Evolutionary conservation across 2,797 vertebrate genomes (phyloP).

Genomic region (Scolopax rusticola): DNA sequence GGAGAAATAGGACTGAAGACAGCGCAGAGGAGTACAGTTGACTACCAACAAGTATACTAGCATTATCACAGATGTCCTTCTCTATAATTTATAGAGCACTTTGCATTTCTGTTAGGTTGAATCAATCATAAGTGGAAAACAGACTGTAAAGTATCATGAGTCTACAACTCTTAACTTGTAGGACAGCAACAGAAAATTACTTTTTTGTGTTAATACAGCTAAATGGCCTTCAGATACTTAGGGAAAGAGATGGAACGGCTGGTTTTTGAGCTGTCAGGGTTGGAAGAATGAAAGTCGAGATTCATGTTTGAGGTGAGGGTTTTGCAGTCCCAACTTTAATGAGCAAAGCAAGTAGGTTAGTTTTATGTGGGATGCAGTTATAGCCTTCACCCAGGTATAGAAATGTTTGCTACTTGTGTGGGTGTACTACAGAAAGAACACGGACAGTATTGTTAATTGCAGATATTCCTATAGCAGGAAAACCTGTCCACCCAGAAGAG

Average conservation of each 20-base stretch:
- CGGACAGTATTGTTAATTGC: background rate
- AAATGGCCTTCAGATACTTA: background rate
- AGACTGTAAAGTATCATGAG: background rate
- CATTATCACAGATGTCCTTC: background rate
- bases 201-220: background rate
- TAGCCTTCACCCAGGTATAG: background rate
- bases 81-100: slow-evolving; percentile 31
- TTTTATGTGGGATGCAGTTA: background rate
- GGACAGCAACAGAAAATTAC: background rate
- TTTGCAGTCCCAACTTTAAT: background rate
- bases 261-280: accelerated
- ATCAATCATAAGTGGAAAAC: background rate
- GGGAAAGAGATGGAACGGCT: background rate
- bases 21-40: background rate
- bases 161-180: background rate
- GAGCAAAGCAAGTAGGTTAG: background rate
- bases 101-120: slow-evolving; percentile 30
- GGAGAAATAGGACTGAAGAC: background rate
- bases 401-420: background rate
- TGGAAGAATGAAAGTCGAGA: background rate
- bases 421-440: background rate
- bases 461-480: background rate
- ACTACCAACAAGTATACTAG: background rate
- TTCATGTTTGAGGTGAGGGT: background rate
- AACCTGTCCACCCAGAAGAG: background rate